These are phyloP conservation scores for Poecile atricapillus DNA, from an alignment of 2,113 vertebrate genomes.

Conservation along the genomic window DNA sequence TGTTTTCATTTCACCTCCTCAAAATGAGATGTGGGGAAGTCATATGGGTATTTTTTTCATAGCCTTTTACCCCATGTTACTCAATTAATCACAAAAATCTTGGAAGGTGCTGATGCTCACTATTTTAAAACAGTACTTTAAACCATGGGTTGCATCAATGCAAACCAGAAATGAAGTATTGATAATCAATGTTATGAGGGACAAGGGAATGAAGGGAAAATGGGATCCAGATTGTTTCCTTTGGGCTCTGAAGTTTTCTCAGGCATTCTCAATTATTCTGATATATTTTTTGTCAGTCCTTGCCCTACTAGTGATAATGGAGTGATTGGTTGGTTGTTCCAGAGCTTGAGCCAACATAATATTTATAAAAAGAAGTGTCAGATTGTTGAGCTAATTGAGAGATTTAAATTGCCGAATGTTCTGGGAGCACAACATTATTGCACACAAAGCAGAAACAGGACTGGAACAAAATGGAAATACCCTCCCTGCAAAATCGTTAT, in stretches of 20 bases:
- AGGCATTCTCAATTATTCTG: not conserved
- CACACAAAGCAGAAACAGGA: not conserved
- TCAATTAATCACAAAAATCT: not conserved
- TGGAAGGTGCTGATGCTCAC: not conserved
- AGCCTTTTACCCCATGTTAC: not conserved
- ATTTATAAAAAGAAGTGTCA: conserved; percentile 27
- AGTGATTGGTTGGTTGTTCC: conserved; percentile 1
- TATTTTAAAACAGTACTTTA: not conserved
- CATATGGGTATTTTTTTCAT: not conserved
- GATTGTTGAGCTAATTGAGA: conserved; percentile 16
- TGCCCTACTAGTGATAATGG: conserved; percentile 38
- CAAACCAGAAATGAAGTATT: not conserved
- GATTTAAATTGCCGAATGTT: conserved; percentile 11
- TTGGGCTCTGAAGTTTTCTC: not conserved
- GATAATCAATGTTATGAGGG: not conserved
- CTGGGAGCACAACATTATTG: conserved; percentile 23
- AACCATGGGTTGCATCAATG: not conserved
- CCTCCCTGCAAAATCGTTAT: not conserved
- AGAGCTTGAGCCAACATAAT: not conserved
- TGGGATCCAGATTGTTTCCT: not conserved
- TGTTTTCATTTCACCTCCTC: not conserved
- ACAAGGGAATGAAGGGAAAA: not conserved
- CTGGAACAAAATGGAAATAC: not conserved
- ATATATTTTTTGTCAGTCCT: conserved; percentile 20
- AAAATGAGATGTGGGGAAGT: not conserved